Evolutionary conservation across 2,113 vertebrate species (phyloP).

Genomic region (Anolis carolinensis): DNA sequence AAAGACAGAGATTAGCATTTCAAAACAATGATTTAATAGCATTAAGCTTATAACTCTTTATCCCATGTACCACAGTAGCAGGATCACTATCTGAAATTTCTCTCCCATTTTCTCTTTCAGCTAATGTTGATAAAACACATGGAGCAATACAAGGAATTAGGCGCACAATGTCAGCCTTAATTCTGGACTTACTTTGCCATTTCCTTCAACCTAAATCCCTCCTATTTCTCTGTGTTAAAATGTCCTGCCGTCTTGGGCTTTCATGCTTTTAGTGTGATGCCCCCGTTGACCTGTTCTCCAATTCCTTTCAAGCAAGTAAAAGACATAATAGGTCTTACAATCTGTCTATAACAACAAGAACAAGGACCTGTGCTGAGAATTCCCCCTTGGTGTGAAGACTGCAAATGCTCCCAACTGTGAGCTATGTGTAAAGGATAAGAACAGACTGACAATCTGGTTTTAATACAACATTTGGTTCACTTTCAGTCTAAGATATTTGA

Average conservation of each 20-base stretch:
- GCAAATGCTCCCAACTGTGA: constrained; percentile 52
- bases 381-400: constrained; percentile 21
- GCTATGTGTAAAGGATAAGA: constrained; percentile 44
- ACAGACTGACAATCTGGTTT: constrained; percentile 23
- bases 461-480: constrained; percentile 34
- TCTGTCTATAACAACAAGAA: not conserved
- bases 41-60: constrained; percentile 37
- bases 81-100: not conserved
- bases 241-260: constrained; percentile 30
- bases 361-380: constrained; percentile 6
- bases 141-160: not conserved
- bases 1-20: constrained; percentile 49
- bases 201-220: constrained; percentile 6
- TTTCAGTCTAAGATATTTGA: constrained; percentile 20
- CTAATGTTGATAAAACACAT: constrained; percentile 31
- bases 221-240: constrained; percentile 48
- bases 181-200: not conserved
- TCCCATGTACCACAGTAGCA: constrained; percentile 1
- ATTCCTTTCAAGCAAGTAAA: constrained; percentile 46
- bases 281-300: constrained; percentile 49
- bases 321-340: constrained; percentile 39
- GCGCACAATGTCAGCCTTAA: constrained; percentile 41
- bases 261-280: constrained; percentile 48
- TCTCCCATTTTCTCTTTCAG: constrained; percentile 15
- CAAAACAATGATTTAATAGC: constrained; percentile 50